Evolutionary conservation across 2,113 vertebrate genomes (phyloP), one percentile per base, ranked within the genome.

Genomic region (Hiodon alosoides): DNA sequence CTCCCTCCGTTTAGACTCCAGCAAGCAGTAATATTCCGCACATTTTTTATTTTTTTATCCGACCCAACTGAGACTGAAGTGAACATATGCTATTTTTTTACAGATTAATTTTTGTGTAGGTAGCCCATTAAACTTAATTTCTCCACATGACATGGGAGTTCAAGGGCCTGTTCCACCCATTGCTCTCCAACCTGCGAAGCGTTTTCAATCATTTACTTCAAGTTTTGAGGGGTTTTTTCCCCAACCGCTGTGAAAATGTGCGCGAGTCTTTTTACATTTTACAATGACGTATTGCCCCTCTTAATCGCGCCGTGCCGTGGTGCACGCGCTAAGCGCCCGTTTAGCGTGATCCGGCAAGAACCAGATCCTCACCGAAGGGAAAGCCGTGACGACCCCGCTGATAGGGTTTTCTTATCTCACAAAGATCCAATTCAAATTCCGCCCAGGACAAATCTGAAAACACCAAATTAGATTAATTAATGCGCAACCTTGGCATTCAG

Each of bases 401-500:
- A 66, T 66, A 46, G 70, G 57, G 31, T 54, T 54, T 62, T 54
- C n/a, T 13, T 53, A 66, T 61, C 52, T 50, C 61, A 50, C 64
- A 66, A 67, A 17, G 51, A 7, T 54, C 62, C 31, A 66, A 66
- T 55, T 52, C 52, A 74, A 66, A 74, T 57, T 61, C 62, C 52
- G 67, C 17, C n/a, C 16, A 10, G n/a, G 61, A 74, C 61, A 14
- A 67, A 47, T 16, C 13, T 31, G 17, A 17, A 55, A 52, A 74
- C 55, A 53, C 61, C 50, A 54, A 74, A 67, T 74, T 66, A 16
- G 62, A 74, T 74, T 53, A 66, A 74, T 74, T 67, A 31, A 50
- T 31, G 64, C 9, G 52, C 31, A 31, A 31, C 72, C 31, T 4
- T 4, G 61, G 72, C 52, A 57, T 66, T 31, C 66, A 74, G 64